Evolutionary conservation across 2,113 vertebrate genomes (phyloP), one percentile per base, ranked within the genome.

Genomic region (Kryptolebias marmoratus): DNA sequence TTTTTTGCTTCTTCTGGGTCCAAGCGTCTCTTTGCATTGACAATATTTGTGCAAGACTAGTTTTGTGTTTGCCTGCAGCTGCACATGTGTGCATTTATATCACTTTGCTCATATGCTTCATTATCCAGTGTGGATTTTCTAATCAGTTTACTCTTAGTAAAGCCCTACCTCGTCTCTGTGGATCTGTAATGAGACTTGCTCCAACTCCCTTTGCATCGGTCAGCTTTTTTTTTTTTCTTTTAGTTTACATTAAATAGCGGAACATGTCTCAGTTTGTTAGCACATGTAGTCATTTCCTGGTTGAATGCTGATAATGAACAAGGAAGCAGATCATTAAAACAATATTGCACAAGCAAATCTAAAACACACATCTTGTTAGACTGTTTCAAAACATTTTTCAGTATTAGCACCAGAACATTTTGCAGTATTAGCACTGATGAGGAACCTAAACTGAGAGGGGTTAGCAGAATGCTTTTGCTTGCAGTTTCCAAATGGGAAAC

Each of bases 121-220:
- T 84, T 86, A 77, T 88, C 72, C 45, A 49, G 42, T 48, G 70
- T 47, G 63, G 60, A 81, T 75, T 88, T 80, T 73, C 30, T 70
- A 81, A 74, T 86, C 80, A 75, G 80, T 79, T 73, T 64, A 79
- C 57, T 71, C 71, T 63, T 28, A 67, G 73, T 60, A 60, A 36
- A 66, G 71, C 42, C 50, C 48, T 22, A 61, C 67, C 68, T 68
- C 52, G 58, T 83, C 71, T 75, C 81, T 59, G 59, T 72, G 82
- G 80, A 75, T 87, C 64, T 64, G 68, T 89, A 90, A 88, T 88
- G 86, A 86, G 79, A 69, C 65, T 71, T 72, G 77, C 63, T 85
- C 58, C 58, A 58, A 42, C 45, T 67, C 18, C 39, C 57, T 68
- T 81, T 82, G 55, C 54, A 60, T 67, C 18, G 71, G 77, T 90